phyloP scores from a whole-genome alignment of 2,797 vertebrate species.

The Distichodus sexfasciatus region DNA sequence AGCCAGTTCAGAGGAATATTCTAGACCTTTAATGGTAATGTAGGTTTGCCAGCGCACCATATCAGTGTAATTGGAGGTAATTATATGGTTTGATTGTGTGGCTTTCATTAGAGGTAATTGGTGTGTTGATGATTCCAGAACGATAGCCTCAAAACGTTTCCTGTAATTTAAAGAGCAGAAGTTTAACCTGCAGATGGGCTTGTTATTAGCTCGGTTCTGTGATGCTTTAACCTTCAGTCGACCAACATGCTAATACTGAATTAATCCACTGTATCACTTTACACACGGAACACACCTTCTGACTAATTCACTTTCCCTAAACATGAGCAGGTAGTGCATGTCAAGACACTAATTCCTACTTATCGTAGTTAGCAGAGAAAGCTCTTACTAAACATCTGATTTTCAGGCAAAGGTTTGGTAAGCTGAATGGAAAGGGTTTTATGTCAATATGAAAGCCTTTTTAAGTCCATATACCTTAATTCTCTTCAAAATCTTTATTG shows the following conservation, averaged over 20 bases:
- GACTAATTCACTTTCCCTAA: neutral
- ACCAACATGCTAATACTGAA: neutral
- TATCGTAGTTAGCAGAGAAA: neutral
- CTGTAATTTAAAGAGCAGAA: neutral
- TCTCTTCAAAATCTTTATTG: conserved; percentile 19
- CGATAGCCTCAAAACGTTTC: neutral
- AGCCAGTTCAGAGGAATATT: too few species aligned
- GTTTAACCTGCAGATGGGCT: neutral
- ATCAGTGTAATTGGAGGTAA: neutral
- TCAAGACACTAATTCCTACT: neutral
- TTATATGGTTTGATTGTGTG: neutral
- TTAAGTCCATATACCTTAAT: conserved; percentile 8
- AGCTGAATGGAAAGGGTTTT: neutral
- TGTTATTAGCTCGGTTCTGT: neutral
- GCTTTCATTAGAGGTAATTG: conserved; percentile 8
- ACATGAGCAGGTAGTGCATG: neutral
- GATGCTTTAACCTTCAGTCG: neutral
- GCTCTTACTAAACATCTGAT: neutral
- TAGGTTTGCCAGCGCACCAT: neutral
- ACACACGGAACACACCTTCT: neutral
- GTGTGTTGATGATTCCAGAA: neutral
- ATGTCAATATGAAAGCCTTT: neutral
- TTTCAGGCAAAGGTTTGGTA: neutral
- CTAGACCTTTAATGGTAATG: neutral
- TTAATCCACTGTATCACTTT: neutral